These are phyloP conservation scores for Amia ocellicauda DNA, from an alignment of 2,113 vertebrate species.

Conservation along the genomic window DNA sequence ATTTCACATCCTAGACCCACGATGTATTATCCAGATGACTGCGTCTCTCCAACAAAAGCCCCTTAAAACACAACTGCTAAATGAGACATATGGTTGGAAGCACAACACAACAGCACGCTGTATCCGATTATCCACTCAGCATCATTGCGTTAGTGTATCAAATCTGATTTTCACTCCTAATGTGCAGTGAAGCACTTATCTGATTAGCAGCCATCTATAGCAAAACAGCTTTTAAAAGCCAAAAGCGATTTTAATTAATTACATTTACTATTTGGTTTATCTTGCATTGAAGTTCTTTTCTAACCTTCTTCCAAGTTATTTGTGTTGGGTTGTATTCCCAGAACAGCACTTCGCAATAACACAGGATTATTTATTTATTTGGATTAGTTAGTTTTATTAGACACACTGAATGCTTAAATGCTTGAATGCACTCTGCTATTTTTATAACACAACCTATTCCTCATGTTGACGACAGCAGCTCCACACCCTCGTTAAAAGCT, in stretches of 20 bases:
- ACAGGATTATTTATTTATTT: too few relatives aligned
- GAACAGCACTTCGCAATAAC: too few relatives aligned
- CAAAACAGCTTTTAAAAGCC: constrained; percentile 30
- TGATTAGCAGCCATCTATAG: background rate
- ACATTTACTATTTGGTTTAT: constrained; percentile 49
- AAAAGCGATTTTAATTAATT: constrained; percentile 53
- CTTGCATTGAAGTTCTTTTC: too few relatives aligned
- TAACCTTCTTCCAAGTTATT: too few relatives aligned
- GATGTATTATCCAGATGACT: constrained; percentile 45
- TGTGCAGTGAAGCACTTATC: constrained; percentile 33
- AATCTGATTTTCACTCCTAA: constrained; percentile 40
- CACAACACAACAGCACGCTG: constrained; percentile 47
- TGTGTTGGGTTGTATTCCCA: too few relatives aligned
- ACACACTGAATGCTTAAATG: too few relatives aligned
- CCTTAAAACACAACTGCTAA: constrained; percentile 50
- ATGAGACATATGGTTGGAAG: constrained; percentile 60
- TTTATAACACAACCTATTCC: too few relatives aligned
- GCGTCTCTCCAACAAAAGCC: constrained; percentile 40
- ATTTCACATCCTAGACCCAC: constrained; percentile 38
- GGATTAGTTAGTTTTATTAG: too few relatives aligned
- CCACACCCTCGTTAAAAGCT: too few relatives aligned
- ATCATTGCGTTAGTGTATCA: constrained; percentile 44
- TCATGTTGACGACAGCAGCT: too few relatives aligned
- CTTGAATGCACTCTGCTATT: too few relatives aligned
- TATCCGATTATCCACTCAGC: constrained; percentile 78